Base-by-base conservation (phyloP, 2,888 invertebrate genomes). In the Rhamnusium bicolor region DNA sequence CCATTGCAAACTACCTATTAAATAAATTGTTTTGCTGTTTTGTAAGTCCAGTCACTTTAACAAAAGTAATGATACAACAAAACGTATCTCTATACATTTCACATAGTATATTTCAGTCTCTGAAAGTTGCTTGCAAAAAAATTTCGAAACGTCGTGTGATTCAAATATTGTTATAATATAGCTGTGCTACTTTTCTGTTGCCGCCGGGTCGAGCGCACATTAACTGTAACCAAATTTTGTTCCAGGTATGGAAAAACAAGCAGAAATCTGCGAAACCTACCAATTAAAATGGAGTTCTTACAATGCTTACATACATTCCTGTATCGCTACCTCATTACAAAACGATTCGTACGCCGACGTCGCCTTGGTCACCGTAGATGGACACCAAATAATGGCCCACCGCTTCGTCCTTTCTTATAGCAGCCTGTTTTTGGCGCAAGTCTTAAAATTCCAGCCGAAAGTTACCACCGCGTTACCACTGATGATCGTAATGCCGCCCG, bases 241-340 rank as follows among this genome's bases (percentile, higher is more conserved):
- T 71, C 16, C 72, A 73, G 61, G 21, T 82, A 91, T 90, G 90
- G 89, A 90, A 32, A 86, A 89, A 49, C 89, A 90, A 67, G 80
- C 81, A 19, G 81, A 81, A 75, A 78, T 81, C 27, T 82, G 82
- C 83, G 96, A 96, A 88, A 96, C 95, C 83, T 96, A 95, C 88
- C 95, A 96, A 88, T 90, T 96, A 67, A 96, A 96, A 90, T 96
- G 96, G 96, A 94, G 95, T 88, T 95, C 95, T 79, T 95, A 95
- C 90, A 92, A 93, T 83, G 92, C 93, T 29, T 94, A 95, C 89
- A 90, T 96, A 82, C 95, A 95, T 88, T 92, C 94, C 65, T 95
- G 95, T 75, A 94, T 96, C 62, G 94, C 95, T 72, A 93, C 94
- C 16, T 85, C 87, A 1, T 76, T 93, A 16, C 93, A 94, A 73